Percentiles rank a stretch among this genome's conserved stretches.
phyloP scores from a whole-genome alignment of 2,113 vertebrate species.

The Notarius quadriscutis region DNA sequence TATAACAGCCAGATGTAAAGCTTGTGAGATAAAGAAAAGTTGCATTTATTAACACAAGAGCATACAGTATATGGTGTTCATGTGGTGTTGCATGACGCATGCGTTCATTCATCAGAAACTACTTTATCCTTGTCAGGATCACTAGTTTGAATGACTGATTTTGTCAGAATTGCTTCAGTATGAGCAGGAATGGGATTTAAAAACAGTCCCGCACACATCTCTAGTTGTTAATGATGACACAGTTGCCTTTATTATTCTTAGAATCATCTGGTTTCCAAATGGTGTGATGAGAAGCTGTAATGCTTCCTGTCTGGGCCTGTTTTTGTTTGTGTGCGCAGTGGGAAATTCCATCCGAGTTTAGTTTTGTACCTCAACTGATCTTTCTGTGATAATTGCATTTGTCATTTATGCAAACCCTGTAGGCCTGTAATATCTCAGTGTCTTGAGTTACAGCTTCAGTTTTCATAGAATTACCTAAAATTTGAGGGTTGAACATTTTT shows the following conservation, averaged over 20 bases:
- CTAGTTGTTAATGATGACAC: background rate
- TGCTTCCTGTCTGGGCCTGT: background rate
- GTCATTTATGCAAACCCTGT: background rate
- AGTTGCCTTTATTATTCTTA: background rate
- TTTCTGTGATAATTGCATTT: background rate
- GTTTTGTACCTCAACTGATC: background rate
- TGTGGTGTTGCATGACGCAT: too few species aligned
- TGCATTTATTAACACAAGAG: background rate
- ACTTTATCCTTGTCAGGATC: background rate
- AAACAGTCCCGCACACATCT: background rate
- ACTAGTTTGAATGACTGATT: background rate
- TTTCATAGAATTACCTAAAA: background rate
- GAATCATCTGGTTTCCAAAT: background rate
- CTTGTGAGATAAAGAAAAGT: background rate
- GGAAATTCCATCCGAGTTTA: background rate
- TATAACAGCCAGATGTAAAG: background rate
- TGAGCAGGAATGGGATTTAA: background rate
- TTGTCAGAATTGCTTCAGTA: background rate
- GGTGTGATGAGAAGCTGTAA: background rate
- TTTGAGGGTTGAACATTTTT: background rate
- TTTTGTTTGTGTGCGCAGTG: background rate
- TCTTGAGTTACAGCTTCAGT: background rate
- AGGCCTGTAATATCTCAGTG: background rate
- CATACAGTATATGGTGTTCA: background rate
- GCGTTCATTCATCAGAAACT: background rate